Percentiles rank a stretch among this genome's conserved stretches.
Conservation (phyloP, 2,888 invertebrate species). For the Dicranocentrus wangi region DNA sequence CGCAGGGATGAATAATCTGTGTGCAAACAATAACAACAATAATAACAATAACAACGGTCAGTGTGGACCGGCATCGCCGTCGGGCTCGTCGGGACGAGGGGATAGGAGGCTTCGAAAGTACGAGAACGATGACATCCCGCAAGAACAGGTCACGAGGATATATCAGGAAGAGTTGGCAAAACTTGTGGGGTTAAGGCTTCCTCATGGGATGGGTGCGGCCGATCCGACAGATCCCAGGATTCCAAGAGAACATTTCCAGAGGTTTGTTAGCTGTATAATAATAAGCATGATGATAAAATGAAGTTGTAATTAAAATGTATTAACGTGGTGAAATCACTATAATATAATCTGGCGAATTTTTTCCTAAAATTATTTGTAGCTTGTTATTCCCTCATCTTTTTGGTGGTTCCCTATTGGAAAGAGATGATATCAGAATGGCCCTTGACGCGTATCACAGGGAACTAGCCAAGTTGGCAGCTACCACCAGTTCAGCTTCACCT, state of each 20-base stretch:
- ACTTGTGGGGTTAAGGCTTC: slow-evolving; percentile 86
- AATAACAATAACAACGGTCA: slow-evolving; percentile 74
- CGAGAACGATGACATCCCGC: slow-evolving; percentile 95
- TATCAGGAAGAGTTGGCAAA: slow-evolving; percentile 96
- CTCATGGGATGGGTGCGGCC: slow-evolving; percentile 76
- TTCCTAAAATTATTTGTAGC: slow-evolving; percentile 73
- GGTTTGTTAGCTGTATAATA: slow-evolving; percentile 78
- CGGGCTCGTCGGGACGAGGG: slow-evolving; percentile 83
- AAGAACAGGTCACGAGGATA: slow-evolving; percentile 94
- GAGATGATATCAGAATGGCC: slow-evolving; percentile 90
- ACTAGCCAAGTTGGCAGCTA: slow-evolving; percentile 86
- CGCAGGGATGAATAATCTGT: slow-evolving; percentile 55
- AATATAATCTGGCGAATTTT: not conserved
- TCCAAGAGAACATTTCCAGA: slow-evolving; percentile 83
- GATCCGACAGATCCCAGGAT: slow-evolving; percentile 69
- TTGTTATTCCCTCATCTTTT: slow-evolving; percentile 89
- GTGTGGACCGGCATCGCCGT: slow-evolving; percentile 86
- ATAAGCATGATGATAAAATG: too few relatives aligned
- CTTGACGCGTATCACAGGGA: slow-evolving; percentile 95
- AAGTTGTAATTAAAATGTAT: too few relatives aligned
- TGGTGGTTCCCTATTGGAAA: slow-evolving; percentile 79
- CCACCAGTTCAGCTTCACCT: slow-evolving; percentile 74
- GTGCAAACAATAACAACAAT: slow-evolving; percentile 69
- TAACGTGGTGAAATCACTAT: not conserved
- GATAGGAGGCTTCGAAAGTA: slow-evolving; percentile 87